Evolutionary conservation across 2,888 invertebrate species (phyloP).

Genomic region (Lamproptera curius): DNA sequence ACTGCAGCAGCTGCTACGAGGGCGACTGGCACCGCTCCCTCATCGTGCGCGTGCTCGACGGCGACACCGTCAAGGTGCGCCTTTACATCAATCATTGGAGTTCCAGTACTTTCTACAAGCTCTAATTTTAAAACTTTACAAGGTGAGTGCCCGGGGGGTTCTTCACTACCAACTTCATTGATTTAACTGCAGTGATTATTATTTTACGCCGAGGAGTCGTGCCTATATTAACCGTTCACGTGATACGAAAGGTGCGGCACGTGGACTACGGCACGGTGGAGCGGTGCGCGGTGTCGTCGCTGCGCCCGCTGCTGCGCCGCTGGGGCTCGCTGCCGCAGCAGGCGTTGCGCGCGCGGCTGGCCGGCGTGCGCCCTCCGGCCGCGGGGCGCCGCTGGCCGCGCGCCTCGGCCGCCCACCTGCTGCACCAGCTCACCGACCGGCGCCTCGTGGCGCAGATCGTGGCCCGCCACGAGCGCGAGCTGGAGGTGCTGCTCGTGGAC

Average conservation of each 20-base stretch:
- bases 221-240: constrained; percentile 35
- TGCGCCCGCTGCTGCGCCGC: constrained; percentile 52
- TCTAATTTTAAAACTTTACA: no score
- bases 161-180: no score
- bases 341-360: constrained; percentile 71
- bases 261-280: constrained; percentile 79
- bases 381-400: constrained; percentile 64
- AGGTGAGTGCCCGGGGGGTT: no score
- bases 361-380: constrained; percentile 57
- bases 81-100: no score
- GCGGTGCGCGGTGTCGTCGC: constrained; percentile 34
- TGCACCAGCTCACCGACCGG: constrained; percentile 46
- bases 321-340: constrained; percentile 69
- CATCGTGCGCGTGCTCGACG: constrained; percentile 58
- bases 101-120: no score
- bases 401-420: constrained; percentile 55
- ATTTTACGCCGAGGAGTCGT: constrained; percentile 8
- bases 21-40: constrained; percentile 73
- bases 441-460: constrained; percentile 57
- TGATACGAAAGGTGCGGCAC: constrained; percentile 64
- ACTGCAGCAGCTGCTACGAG: constrained; percentile 63
- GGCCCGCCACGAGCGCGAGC: constrained; percentile 25
- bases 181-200: no score
- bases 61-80: constrained; percentile 61
- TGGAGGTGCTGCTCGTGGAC: constrained; percentile 72